Base-by-base conservation (phyloP, 2,888 invertebrate genomes). In the Hybos culiciformis region DNA sequence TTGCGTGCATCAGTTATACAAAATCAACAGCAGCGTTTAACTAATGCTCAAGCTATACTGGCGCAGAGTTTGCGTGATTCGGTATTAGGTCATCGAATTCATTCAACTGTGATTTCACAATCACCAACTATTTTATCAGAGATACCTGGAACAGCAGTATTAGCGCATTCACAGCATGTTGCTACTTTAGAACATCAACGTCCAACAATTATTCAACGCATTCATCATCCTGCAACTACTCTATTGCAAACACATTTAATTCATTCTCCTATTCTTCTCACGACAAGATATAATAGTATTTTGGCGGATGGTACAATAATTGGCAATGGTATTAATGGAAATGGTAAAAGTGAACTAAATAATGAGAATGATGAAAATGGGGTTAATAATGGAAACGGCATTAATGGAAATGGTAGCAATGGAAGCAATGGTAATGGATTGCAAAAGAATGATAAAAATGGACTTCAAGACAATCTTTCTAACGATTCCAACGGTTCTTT, bases 1-100 rank as follows among this genome's bases (percentile, higher is more conserved):
- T 56, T 46, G 53, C 70, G 57, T 46, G 66, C 61, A 58, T 70
- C 61, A 23, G 43, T 51, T 14, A 50, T 52, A 11, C 58, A 57
- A 42, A 50, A 53, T 3, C 53, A 60, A 17, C 59, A 44, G 5
- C 37, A 61, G 6, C 57, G 57, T 21, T 47, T 61, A 4, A 51
- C 51, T 39, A 56, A 52, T 37, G 56, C 54, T 5, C 59, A 62
- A 46, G 58, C 60, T 3, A 33, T 63, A 14, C 40, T 59, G 4
- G 50, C 61, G 2, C 59, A 58, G 29, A 46, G 51, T 8, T 48
- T 63, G 29, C 62, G 61, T 17, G 45, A 46, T 4, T 54, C 56
- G 18, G 52, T 57, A 31, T 42, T 63, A 12, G 63, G 62, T 2
- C 63, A 63, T 24, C 57, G 55, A 34, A 55, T 65, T 0, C 64